These are phyloP conservation scores for Notospermus geniculatus DNA, from an alignment of 1,140 invertebrate genomes.

Conservation along the genomic window DNA sequence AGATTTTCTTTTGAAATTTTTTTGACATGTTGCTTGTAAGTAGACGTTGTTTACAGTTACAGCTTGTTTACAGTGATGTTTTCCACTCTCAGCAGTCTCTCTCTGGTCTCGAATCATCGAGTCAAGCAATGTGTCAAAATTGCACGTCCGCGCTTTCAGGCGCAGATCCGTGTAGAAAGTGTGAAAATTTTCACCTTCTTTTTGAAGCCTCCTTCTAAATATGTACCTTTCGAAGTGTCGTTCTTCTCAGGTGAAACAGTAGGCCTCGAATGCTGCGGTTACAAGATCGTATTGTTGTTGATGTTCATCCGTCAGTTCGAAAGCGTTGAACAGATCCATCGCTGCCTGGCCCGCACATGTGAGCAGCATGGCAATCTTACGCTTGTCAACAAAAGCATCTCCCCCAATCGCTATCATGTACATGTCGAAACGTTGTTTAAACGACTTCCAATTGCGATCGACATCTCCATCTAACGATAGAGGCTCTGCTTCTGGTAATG, in stretches of 20 bases:
- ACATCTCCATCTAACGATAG: not conserved
- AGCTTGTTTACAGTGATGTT: too few relatives aligned
- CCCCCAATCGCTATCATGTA: not conserved
- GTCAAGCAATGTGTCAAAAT: slow-evolving; percentile 23
- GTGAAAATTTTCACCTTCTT: slow-evolving; percentile 19
- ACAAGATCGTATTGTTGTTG: too few relatives aligned
- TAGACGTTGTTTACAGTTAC: too few relatives aligned
- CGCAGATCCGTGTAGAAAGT: slow-evolving; percentile 18
- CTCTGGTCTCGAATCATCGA: slow-evolving; percentile 23
- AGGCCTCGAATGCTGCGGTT: not conserved
- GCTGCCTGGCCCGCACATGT: not conserved
- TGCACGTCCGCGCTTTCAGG: slow-evolving; percentile 20
- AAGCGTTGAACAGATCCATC: slow-evolving; percentile 3
- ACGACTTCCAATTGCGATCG: not conserved
- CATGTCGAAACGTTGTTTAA: not conserved
- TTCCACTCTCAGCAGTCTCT: too few relatives aligned
- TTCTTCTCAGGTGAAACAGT: slow-evolving; percentile 19
- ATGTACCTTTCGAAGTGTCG: slow-evolving; percentile 23
- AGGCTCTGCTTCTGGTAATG: not conserved
- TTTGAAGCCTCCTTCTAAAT: slow-evolving; percentile 23
- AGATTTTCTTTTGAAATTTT: too few relatives aligned
- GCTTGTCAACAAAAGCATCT: not conserved
- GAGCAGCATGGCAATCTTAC: slow-evolving; percentile 5
- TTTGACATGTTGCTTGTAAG: too few relatives aligned
- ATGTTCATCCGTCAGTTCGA: not conserved